Percentiles rank a stretch among this genome's conserved stretches.
phyloP scores from a whole-genome alignment of 53 echinoderm and acorn worm species.

The Holothuria leucospilota region DNA sequence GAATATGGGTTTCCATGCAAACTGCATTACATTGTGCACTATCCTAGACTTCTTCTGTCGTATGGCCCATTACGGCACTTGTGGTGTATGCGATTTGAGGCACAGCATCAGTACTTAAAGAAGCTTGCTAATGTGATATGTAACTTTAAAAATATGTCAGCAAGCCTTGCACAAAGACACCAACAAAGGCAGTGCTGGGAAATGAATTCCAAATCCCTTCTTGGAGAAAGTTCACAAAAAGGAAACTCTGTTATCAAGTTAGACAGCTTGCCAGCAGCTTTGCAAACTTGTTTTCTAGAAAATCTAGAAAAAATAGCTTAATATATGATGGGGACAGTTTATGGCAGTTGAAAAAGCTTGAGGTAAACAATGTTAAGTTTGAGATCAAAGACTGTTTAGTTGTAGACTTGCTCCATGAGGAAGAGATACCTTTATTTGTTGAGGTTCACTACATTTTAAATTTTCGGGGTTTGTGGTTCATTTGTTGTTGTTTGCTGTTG shows the following conservation, averaged over 20 bases:
- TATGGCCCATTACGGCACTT: slow-evolving; percentile 56
- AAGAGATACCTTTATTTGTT: slow-evolving; percentile 54
- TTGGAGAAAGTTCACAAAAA: slow-evolving; percentile 12
- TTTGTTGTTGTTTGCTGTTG: slow-evolving; percentile 24
- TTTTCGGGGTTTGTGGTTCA: slow-evolving; percentile 24
- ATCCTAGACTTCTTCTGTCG: slow-evolving; percentile 18
- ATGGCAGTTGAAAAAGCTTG: too few relatives aligned
- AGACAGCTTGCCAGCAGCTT: slow-evolving; percentile 39
- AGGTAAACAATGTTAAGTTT: neutral
- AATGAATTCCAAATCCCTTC: slow-evolving; percentile 29
- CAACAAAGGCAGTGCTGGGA: slow-evolving; percentile 56
- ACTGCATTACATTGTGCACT: slow-evolving; percentile 61
- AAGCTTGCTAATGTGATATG: slow-evolving; percentile 37
- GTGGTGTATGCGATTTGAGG: slow-evolving; percentile 69
- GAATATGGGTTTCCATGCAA: slow-evolving; percentile 55
- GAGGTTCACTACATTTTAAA: slow-evolving; percentile 43
- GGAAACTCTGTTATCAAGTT: slow-evolving; percentile 11
- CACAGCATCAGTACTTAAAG: slow-evolving; percentile 66
- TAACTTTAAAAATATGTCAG: slow-evolving; percentile 60
- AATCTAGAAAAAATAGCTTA: neutral
- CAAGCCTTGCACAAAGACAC: slow-evolving; percentile 51
- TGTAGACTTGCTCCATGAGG: slow-evolving; percentile 41
- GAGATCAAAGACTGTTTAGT: slow-evolving; percentile 14
- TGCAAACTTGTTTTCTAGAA: slow-evolving; percentile 13
- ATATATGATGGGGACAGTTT: too few relatives aligned